phyloP scores from a whole-genome alignment of 64 coral and sea anemone species.

The Pachyseris speciosa region DNA sequence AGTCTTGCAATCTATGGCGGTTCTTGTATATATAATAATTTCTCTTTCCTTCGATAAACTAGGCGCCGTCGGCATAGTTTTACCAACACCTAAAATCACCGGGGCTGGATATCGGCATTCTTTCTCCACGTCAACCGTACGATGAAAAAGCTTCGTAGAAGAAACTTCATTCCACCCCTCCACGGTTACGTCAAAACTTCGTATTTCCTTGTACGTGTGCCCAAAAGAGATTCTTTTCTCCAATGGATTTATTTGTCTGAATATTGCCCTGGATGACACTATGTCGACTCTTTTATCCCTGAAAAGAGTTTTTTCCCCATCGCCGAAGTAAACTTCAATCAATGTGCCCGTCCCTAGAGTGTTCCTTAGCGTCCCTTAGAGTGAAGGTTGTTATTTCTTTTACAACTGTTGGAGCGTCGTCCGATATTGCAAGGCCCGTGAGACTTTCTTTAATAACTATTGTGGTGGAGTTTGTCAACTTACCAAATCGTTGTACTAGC shows the following conservation, averaged over 20 bases:
- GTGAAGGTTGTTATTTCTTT: not conserved
- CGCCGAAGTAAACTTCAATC: constrained; percentile 2
- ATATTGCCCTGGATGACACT: not conserved
- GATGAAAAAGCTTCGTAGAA: not conserved
- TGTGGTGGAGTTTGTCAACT: not conserved
- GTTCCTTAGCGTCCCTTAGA: not conserved
- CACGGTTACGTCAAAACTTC: not conserved
- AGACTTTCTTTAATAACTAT: not conserved
- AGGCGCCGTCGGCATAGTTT: not conserved
- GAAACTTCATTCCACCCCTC: constrained; percentile 43
- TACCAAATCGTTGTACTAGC: not conserved
- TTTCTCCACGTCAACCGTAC: not conserved
- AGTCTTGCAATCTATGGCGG: constrained; percentile 4
- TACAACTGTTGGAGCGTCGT: constrained; percentile 1
- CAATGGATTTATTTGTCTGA: not conserved
- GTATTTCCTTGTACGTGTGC: not conserved
- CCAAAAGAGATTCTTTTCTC: not conserved
- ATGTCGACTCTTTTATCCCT: not conserved
- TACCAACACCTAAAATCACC: not conserved
- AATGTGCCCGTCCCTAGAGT: not conserved
- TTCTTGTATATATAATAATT: constrained; percentile 3
- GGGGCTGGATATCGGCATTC: constrained; percentile 27
- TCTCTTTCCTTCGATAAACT: not conserved
- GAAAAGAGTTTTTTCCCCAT: not conserved
- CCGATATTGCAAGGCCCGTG: not conserved